A percentile compares a stretch with the other conserved stretches of the same genome.
These are phyloP conservation scores for Eristalis intricaria DNA, from an alignment of 2,888 invertebrate species.

Conservation along the genomic window DNA sequence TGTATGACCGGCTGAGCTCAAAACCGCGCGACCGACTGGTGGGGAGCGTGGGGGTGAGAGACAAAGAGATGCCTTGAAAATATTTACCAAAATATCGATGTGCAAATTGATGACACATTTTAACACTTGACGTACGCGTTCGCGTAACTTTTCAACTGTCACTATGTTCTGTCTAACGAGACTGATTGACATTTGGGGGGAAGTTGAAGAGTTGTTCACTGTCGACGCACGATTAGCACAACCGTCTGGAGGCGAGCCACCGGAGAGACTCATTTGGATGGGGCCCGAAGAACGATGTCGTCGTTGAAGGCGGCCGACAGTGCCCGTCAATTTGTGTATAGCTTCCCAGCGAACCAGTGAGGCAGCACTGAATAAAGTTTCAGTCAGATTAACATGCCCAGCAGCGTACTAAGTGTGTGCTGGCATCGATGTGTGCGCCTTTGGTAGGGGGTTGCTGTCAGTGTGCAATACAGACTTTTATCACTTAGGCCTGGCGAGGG, in stretches of 20 bases:
- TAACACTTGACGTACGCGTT: conserved; percentile 79
- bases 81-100: conserved; percentile 81
- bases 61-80: background rate
- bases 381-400: conserved; percentile 60
- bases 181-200: conserved; percentile 73
- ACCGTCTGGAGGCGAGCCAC: conserved; percentile 51
- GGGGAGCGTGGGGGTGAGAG: background rate
- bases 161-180: conserved; percentile 77
- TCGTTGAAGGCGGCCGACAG: conserved; percentile 12
- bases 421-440: conserved; percentile 1
- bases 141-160: conserved; percentile 79
- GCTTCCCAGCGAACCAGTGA: conserved; percentile 52
- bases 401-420: conserved; percentile 56
- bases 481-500: conserved; percentile 8
- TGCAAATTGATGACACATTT: conserved; percentile 81
- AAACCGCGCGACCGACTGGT: background rate
- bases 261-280: conserved; percentile 60
- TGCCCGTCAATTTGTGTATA: conserved; percentile 6
- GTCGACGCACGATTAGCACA: conserved; percentile 22
- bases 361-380: conserved; percentile 69
- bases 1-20: background rate
- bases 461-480: conserved; percentile 17
- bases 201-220: conserved; percentile 27
- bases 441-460: background rate
- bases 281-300: background rate